Evolutionary conservation across 2,888 invertebrate genomes (phyloP).

Genomic region (Eledona agricola): DNA sequence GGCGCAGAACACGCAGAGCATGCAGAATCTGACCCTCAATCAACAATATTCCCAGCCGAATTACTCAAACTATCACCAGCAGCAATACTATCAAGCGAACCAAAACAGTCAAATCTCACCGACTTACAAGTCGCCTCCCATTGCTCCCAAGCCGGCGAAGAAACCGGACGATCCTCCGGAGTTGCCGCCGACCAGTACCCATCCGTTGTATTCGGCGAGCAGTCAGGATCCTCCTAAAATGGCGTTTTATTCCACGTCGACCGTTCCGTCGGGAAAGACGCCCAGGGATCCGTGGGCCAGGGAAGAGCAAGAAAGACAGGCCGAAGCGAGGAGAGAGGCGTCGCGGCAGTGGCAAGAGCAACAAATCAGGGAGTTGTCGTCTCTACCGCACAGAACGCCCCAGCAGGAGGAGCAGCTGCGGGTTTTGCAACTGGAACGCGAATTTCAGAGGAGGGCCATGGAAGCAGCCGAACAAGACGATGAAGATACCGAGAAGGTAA

Average conservation of each 20-base stretch:
- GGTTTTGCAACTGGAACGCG: constrained; percentile 89
- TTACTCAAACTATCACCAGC: constrained; percentile 43
- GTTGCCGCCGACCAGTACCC: constrained; percentile 74
- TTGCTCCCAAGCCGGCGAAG: constrained; percentile 66
- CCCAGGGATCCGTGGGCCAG: constrained; percentile 89
- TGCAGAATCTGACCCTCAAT: constrained; percentile 58
- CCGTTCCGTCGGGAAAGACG: constrained; percentile 48
- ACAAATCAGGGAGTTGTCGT: constrained; percentile 82
- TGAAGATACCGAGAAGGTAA: constrained; percentile 74
- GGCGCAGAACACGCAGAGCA: constrained; percentile 57
- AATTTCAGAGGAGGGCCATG: constrained; percentile 91
- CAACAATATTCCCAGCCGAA: constrained; percentile 42
- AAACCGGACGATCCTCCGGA: constrained; percentile 65
- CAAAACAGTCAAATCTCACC: constrained; percentile 57
- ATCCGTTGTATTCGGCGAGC: constrained; percentile 79
- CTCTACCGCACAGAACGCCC: constrained; percentile 72
- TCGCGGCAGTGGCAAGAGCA: constrained; percentile 84
- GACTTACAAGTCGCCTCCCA: constrained; percentile 63
- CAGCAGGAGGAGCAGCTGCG: constrained; percentile 90
- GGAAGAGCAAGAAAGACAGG: constrained; percentile 86
- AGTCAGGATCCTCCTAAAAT: constrained; percentile 78
- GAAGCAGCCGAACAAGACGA: constrained; percentile 77
- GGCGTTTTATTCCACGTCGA: constrained; percentile 69
- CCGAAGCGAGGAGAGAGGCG: constrained; percentile 77
- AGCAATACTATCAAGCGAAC: constrained; percentile 44